Conservation (phyloP, 2,888 invertebrate genomes). For the Morinoia aosen region DNA sequence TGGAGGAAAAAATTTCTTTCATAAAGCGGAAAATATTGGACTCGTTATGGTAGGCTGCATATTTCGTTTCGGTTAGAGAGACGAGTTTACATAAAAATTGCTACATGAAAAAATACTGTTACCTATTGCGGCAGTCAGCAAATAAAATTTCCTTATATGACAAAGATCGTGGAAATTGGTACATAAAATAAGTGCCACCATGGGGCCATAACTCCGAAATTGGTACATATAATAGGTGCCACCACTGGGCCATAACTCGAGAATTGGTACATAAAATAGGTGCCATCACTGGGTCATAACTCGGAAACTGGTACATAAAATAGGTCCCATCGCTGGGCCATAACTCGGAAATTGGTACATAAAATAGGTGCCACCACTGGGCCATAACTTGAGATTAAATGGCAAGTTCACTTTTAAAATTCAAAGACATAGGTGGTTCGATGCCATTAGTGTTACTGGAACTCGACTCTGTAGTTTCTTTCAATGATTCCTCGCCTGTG, state of each 20-base stretch:
- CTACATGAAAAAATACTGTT: neutral
- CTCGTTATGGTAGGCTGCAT: neutral
- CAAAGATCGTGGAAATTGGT: neutral
- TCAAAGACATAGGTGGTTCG: neutral
- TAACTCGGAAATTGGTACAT: neutral
- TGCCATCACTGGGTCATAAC: neutral
- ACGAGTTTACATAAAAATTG: neutral
- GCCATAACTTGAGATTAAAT: neutral
- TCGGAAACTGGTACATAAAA: neutral
- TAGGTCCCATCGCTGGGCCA: neutral
- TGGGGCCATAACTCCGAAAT: neutral
- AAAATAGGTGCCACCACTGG: neutral
- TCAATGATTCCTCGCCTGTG: neutral
- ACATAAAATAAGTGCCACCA: neutral
- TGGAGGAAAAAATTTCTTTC: neutral
- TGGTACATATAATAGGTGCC: neutral
- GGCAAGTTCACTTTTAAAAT: slow-evolving; percentile 25
- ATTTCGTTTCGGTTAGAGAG: neutral
- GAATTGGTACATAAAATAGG: no score
- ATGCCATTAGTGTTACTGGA: neutral
- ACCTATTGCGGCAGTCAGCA: neutral
- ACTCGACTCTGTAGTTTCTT: neutral
- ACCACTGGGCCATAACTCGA: neutral
- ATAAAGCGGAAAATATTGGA: neutral
- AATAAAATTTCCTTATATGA: neutral